phyloP scores from a whole-genome alignment of 1,140 invertebrate species.

The Drosophila pruinosa region DNA sequence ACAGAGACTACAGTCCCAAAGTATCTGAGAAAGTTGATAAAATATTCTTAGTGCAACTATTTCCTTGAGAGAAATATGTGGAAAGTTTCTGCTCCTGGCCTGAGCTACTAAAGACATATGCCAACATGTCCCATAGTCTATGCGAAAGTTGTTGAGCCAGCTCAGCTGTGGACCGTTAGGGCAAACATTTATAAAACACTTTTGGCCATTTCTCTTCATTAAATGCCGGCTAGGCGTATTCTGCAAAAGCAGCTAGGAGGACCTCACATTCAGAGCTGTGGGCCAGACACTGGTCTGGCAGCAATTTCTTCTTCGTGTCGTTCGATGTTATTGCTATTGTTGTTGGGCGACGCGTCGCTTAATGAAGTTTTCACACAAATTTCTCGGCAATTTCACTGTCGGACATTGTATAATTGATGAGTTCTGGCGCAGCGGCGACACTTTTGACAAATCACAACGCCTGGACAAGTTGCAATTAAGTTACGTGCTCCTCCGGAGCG shows the following conservation, averaged over 20 bases:
- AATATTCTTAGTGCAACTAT: background rate
- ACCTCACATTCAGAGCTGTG: background rate
- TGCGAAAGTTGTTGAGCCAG: background rate
- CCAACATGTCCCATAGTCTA: background rate
- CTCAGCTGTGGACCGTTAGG: constrained; percentile 12
- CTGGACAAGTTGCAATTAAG: constrained; percentile 45
- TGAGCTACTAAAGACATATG: background rate
- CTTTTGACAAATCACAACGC: constrained; percentile 63
- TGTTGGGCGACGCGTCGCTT: constrained; percentile 14
- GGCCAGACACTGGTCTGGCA: too few species aligned
- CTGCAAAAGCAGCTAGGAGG: background rate
- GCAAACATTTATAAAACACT: constrained; percentile 74
- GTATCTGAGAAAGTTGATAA: background rate
- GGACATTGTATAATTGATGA: constrained; percentile 61
- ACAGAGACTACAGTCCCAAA: background rate
- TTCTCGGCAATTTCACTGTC: constrained; percentile 57
- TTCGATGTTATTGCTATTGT: background rate
- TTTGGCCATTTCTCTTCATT: constrained; percentile 76
- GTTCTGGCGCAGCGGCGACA: constrained; percentile 37
- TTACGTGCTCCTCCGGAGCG: constrained; percentile 2
- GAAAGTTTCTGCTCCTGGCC: background rate
- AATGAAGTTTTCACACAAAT: constrained; percentile 64
- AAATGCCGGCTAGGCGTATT: constrained; percentile 34
- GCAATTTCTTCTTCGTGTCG: constrained; percentile 16
- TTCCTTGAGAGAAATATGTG: background rate